Conservation (phyloP, 2,113 vertebrate genomes). For the Dasyornis broadbenti region DNA sequence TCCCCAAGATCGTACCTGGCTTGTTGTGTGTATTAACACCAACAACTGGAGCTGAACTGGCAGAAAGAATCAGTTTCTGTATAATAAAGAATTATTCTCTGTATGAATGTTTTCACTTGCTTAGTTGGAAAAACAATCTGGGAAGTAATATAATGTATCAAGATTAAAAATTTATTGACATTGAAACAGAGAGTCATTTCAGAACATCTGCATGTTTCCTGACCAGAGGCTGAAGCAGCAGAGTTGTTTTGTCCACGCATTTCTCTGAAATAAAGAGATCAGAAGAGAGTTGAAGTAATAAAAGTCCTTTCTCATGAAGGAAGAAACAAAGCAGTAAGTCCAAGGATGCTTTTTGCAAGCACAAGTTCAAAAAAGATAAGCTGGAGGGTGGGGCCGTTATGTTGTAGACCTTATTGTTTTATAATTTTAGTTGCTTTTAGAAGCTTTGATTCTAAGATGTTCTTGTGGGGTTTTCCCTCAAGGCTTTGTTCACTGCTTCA, state of each 20-base stretch:
- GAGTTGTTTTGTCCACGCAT: not conserved
- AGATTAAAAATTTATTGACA: not conserved
- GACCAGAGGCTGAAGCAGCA: not conserved
- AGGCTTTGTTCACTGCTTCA: not conserved
- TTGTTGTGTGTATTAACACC: not conserved
- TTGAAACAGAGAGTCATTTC: not conserved
- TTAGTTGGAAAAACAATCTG: not conserved
- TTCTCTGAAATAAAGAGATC: not conserved
- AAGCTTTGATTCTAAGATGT: not conserved
- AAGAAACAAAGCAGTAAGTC: not conserved
- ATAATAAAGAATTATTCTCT: not conserved
- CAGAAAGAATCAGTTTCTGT: not conserved
- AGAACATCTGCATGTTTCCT: not conserved
- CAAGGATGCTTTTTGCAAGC: not conserved
- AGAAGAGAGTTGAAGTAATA: not conserved
- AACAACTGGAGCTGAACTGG: not conserved
- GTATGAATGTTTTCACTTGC: not conserved
- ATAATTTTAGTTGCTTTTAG: not conserved
- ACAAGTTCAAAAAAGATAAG: not conserved
- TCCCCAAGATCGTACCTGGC: not conserved
- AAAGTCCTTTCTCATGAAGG: not conserved
- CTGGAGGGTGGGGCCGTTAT: not conserved
- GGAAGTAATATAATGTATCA: not conserved
- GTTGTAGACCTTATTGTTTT: not conserved
- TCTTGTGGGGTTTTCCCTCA: not conserved